A percentile compares a stretch with the other conserved stretches of the same genome.
phyloP scores from a whole-genome alignment of 1,140 invertebrate genomes.

The Drosophila bocqueti region DNA sequence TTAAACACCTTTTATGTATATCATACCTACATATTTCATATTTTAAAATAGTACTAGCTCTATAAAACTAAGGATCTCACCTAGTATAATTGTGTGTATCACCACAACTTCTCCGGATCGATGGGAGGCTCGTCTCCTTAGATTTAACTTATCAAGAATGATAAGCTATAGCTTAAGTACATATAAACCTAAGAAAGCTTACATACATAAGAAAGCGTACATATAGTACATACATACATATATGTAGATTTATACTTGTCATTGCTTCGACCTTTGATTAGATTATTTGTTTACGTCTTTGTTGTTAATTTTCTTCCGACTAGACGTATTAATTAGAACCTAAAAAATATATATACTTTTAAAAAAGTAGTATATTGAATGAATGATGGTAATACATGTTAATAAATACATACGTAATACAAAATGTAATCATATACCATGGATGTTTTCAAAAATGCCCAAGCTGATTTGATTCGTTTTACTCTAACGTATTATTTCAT shows the following conservation, averaged over 20 bases:
- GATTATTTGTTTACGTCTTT: slow-evolving; percentile 1
- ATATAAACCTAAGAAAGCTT: not conserved
- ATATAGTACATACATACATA: not conserved
- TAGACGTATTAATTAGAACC: not conserved
- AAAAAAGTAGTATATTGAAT: too few relatives aligned
- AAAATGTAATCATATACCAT: not conserved
- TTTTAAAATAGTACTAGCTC: too few relatives aligned
- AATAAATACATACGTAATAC: not conserved
- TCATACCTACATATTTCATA: not conserved
- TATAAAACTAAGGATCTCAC: too few relatives aligned
- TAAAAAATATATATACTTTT: not conserved
- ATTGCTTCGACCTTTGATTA: slow-evolving; percentile 12
- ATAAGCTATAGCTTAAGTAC: not conserved
- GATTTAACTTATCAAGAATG: slow-evolving; percentile 9
- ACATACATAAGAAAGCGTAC: too few relatives aligned
- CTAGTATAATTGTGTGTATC: not conserved
- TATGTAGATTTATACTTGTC: not conserved
- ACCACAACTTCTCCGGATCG: not conserved
- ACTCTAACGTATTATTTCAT: not conserved
- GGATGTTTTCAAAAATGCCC: not conserved
- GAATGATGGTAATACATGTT: not conserved
- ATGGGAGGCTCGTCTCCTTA: slow-evolving; percentile 6
- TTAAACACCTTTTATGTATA: not conserved
- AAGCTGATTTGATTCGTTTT: not conserved
- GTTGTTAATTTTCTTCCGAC: slow-evolving; percentile 1